Conservation (phyloP, 2,113 vertebrate genomes). For the Euleptes europaea region DNA sequence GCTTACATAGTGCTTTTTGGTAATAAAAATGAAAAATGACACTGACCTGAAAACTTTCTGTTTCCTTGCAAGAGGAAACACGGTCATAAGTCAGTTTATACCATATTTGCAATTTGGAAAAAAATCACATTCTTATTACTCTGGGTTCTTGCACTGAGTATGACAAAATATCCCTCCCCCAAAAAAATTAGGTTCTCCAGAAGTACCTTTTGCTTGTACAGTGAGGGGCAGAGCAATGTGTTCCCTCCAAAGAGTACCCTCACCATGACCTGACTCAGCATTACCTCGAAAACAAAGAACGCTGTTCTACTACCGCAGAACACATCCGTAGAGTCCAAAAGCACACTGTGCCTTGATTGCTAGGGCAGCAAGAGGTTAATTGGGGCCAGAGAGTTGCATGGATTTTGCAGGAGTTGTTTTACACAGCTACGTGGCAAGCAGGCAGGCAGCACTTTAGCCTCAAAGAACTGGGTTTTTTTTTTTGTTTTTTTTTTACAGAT, state of each 20-base stretch:
- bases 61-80: constrained; percentile 65
- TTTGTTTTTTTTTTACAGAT: constrained; percentile 23
- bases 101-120: constrained; percentile 64
- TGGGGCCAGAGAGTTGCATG: constrained; percentile 49
- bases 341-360: not conserved
- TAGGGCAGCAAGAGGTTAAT: constrained; percentile 48
- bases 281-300: not conserved
- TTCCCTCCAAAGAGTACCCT: not conserved
- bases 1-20: constrained; percentile 58
- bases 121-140: constrained; percentile 64
- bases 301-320: not conserved
- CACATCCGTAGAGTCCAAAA: constrained; percentile 39
- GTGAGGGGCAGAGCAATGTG: not conserved
- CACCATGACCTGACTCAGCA: rapidly evolving
- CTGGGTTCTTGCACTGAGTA: constrained; percentile 52
- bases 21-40: constrained; percentile 67
- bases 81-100: constrained; percentile 64
- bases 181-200: constrained; percentile 40
- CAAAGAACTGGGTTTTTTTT: constrained; percentile 63
- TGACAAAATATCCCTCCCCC: constrained; percentile 43
- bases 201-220: not conserved
- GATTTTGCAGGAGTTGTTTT: constrained; percentile 35
- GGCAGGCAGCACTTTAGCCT: constrained; percentile 46
- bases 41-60: constrained; percentile 63
- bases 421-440: constrained; percentile 53